Conservation (phyloP, 2,888 invertebrate genomes). For the Halocaridina rubra region DNA sequence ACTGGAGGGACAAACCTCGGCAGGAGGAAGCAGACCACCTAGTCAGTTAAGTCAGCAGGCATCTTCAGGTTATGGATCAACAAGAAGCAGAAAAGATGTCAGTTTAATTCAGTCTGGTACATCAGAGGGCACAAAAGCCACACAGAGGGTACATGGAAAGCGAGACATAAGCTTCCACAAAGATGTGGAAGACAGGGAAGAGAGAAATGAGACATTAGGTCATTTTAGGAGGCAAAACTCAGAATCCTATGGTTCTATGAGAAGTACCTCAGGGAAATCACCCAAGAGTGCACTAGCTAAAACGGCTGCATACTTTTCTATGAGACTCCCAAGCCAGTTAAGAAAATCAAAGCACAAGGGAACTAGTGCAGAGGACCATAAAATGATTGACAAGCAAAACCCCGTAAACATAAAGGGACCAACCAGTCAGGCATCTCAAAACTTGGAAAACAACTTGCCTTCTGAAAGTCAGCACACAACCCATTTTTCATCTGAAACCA, state of each 20-base stretch:
- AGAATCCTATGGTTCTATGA: constrained; percentile 48
- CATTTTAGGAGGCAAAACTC: constrained; percentile 37
- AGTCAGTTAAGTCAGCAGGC: constrained; percentile 69
- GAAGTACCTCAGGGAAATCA: constrained; percentile 30
- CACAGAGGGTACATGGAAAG: constrained; percentile 14
- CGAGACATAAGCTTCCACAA: constrained; percentile 40
- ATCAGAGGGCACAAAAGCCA: constrained; percentile 36
- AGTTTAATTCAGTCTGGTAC: constrained; percentile 20
- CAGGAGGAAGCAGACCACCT: constrained; percentile 67
- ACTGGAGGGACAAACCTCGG: constrained; percentile 10
- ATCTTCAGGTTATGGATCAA: constrained; percentile 72
- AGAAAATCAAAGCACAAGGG: constrained; percentile 16
- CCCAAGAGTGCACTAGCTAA: constrained; percentile 51
- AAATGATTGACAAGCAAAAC: constrained; percentile 36
- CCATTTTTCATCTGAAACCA: constrained; percentile 49
- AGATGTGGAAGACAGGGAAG: constrained; percentile 13
- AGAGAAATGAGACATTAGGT: not conserved
- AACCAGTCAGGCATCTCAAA: not conserved
- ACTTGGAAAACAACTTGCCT: not conserved
- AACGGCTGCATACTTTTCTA: constrained; percentile 61
- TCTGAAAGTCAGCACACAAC: constrained; percentile 28
- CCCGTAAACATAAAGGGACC: not conserved
- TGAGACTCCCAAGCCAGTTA: constrained; percentile 51
- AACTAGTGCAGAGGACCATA: constrained; percentile 22
- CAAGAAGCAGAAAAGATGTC: constrained; percentile 66